Conservation (phyloP, 2,113 vertebrate genomes). For the Himantopus leucocephalus region DNA sequence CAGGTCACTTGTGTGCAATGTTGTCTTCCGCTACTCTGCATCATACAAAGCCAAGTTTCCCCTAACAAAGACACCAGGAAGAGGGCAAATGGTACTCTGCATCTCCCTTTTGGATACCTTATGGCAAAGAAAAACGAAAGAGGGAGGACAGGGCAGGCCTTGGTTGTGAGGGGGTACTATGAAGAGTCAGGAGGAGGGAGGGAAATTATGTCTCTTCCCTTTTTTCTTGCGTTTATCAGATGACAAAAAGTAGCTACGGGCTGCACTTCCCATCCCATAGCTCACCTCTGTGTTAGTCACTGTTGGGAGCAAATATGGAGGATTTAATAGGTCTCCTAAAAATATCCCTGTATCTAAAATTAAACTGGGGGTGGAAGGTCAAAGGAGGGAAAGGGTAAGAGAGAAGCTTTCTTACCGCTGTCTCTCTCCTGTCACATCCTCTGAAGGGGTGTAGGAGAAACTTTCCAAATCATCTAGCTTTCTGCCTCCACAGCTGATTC, state of each 20-base stretch:
- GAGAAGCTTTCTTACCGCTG: not conserved
- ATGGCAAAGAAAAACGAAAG: not conserved
- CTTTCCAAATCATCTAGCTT: not conserved
- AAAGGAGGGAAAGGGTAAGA: not conserved
- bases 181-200: not conserved
- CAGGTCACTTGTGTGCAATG: not conserved
- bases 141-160: not conserved
- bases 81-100: not conserved
- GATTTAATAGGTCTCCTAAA: not conserved
- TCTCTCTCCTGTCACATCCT: not conserved
- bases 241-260: not conserved
- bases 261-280: not conserved
- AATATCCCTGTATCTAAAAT: not conserved
- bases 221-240: not conserved
- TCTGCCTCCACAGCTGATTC: not conserved
- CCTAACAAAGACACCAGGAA: not conserved
- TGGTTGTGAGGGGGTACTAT: not conserved
- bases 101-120: not conserved
- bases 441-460: not conserved
- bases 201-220: not conserved
- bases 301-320: not conserved
- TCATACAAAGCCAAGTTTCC: not conserved
- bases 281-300: not conserved
- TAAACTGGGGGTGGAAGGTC: not conserved
- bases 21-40: not conserved